Evolutionary conservation across 2,797 vertebrate genomes (phyloP), one percentile per base, ranked within the genome.

Genomic region (Propithecus perrieri): DNA sequence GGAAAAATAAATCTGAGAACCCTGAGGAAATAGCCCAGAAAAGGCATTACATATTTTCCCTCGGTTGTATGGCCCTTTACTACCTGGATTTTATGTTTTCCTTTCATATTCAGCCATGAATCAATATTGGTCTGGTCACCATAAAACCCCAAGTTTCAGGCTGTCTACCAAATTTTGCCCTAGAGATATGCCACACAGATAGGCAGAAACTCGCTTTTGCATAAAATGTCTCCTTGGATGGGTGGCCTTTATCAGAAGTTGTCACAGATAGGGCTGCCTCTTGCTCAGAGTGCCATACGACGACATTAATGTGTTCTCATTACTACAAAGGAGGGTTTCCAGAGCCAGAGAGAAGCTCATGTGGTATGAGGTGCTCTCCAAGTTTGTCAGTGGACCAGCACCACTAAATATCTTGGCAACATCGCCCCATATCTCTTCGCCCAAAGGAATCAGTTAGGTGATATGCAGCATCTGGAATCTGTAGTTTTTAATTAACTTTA

Each of bases 401-500:
- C 12, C 71, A 61, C 98, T 97, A 93, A 98, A 98, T 84, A 93
- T 97, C 97, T 98, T 98, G 98, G 98, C 98, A 98, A 92, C 41
- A 83, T 97, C 96, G 97, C 96, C 67, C 75, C 22, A 53, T 86
- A 80, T 98, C 97, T 97, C 97, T 95, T 91, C 98, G 98, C 98
- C 98, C 98, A 94, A 38, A 98, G 98, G 98, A 98, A 97, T 97
- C 93, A 0, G 96, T 84, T 97, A 98, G 98, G 98, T 98, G 98
- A 98, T 97, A 96, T 92, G 91, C 97, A 97, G 98, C 99, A 99
- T 99, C 99, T 99, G 99, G 98, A 98, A 97, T 97, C 98, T 98
- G 97, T 98, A 98, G 96, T 98, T 98, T 98, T 98, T 98, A 98
- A 99, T 99, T 99, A 98, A 98, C 98, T 98, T 98, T 98, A 97